These are phyloP conservation scores for Macaca fascicularis DNA, from an alignment of 2,113 vertebrate species.

Conservation along the genomic window DNA sequence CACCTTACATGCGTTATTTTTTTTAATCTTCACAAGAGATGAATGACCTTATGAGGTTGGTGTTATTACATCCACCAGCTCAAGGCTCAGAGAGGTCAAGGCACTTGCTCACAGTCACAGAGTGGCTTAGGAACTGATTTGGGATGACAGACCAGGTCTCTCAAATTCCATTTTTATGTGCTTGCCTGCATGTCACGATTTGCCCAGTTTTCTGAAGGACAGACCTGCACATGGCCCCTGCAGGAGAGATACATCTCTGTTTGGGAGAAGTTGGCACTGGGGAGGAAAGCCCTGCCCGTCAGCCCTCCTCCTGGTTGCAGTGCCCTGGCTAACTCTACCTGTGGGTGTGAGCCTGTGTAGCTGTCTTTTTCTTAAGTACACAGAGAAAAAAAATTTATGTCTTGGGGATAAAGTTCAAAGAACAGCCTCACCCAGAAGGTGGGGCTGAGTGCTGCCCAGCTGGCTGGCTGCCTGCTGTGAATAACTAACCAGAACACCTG, in stretches of 20 bases:
- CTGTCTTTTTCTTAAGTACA: not conserved
- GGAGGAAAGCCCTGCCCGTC: not conserved
- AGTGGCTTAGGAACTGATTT: not conserved
- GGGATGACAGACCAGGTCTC: not conserved
- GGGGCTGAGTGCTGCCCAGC: not conserved
- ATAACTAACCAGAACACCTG: not conserved
- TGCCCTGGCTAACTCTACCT: not conserved
- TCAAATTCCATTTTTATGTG: not conserved
- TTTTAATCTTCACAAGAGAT: not conserved
- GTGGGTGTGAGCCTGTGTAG: not conserved
- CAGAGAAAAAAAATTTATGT: not conserved
- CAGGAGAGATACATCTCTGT: not conserved
- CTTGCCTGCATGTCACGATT: not conserved
- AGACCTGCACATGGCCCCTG: not conserved
- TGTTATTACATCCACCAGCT: not conserved
- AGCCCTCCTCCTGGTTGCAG: not conserved
- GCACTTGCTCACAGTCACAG: not conserved
- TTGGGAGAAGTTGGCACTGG: not conserved
- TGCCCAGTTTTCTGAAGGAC: not conserved
- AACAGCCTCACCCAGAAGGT: not conserved
- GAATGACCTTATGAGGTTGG: not conserved
- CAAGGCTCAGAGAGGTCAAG: not conserved
- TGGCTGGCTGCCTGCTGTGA: not conserved
- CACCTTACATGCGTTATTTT: not conserved
- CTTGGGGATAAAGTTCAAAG: conserved; percentile 33